Conservation (phyloP, 1,140 invertebrate genomes). For the Diachasma alloeum region DNA sequence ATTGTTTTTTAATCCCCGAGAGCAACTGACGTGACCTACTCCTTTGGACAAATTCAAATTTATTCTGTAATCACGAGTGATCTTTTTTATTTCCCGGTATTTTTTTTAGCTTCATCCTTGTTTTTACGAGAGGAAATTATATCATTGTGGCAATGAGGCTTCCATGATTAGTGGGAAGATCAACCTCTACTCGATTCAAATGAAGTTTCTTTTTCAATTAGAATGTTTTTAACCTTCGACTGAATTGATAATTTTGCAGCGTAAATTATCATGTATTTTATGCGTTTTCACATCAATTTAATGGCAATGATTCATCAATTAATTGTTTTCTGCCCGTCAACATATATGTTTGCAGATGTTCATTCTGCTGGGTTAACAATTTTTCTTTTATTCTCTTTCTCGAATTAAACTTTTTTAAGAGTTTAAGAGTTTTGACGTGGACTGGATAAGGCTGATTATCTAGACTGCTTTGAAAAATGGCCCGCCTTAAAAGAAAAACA, state of each 20-base stretch:
- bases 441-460: conserved; percentile 3
- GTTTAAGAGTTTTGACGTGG: not conserved
- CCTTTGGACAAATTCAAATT: not conserved
- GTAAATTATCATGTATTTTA: not conserved
- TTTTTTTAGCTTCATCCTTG: not conserved
- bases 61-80: not conserved
- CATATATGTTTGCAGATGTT: too few relatives aligned
- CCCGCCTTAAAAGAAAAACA: not conserved
- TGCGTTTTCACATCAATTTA: not conserved
- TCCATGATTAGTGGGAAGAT: not conserved
- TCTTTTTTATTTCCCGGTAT: not conserved
- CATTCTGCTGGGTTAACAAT: not conserved
- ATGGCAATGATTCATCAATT: too few relatives aligned
- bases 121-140: not conserved
- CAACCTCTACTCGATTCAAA: not conserved
- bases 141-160: not conserved
- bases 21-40: conserved; percentile 2
- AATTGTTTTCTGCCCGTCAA: too few relatives aligned
- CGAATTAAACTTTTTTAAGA: not conserved
- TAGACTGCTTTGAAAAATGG: conserved; percentile 10
- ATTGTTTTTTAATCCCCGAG: not conserved
- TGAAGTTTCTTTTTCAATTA: not conserved
- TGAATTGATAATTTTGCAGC: not conserved
- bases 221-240: not conserved
- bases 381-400: not conserved